Evolutionary conservation across 1,140 invertebrate species (phyloP).

Genomic region (Bemisia tabaci): DNA sequence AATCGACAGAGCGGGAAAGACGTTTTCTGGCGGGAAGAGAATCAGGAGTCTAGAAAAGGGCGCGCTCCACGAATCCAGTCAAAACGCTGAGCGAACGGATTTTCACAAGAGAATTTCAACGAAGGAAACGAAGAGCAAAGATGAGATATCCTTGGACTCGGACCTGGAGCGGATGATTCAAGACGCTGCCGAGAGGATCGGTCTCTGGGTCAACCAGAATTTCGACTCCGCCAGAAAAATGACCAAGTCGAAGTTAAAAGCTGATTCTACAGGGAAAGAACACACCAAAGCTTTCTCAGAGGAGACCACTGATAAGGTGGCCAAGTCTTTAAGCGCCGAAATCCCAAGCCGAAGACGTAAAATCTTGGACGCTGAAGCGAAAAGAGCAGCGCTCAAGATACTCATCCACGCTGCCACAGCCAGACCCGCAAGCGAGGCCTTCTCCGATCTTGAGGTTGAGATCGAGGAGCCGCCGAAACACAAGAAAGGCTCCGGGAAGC

Average conservation of each 20-base stretch:
- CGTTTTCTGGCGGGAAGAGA: neutral
- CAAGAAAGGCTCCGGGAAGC: too few species aligned
- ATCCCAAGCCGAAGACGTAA: too few species aligned
- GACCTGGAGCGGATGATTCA: neutral
- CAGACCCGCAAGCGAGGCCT: too few species aligned
- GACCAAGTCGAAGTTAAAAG: neutral
- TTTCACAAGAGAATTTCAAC: neutral
- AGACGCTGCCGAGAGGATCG: neutral
- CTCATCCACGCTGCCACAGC: too few species aligned
- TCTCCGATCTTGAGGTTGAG: too few species aligned
- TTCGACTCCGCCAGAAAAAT: neutral
- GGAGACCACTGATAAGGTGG: too few species aligned
- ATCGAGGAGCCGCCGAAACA: too few species aligned
- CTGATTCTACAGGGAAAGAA: too few species aligned
- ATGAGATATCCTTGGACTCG: neutral
- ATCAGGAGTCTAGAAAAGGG: neutral
- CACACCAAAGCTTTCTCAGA: too few species aligned
- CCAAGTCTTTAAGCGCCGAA: too few species aligned
- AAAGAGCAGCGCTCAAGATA: too few species aligned
- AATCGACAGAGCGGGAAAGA: neutral
- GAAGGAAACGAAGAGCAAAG: neutral
- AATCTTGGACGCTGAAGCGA: too few species aligned
- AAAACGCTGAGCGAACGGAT: neutral
- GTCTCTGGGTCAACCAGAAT: neutral
- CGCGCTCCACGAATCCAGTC: neutral